Conservation (phyloP, 64 coral and sea anemone species). For the Cladopsammia gracilis region DNA sequence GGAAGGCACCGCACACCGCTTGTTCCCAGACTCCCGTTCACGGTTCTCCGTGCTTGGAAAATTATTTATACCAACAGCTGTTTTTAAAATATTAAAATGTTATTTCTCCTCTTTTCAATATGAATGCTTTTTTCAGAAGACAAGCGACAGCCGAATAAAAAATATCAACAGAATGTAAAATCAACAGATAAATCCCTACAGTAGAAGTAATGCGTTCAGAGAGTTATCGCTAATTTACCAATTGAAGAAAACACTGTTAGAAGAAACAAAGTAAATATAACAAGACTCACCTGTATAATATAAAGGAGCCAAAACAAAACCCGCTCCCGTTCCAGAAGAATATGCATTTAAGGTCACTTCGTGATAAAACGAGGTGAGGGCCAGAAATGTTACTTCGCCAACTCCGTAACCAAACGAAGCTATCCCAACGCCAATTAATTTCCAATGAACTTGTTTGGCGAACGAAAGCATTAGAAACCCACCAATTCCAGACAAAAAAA, state of each 20-base stretch:
- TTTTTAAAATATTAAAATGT: too few species aligned
- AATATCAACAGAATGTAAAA: too few species aligned
- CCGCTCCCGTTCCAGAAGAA: conserved; percentile 74
- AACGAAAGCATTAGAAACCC: conserved; percentile 82
- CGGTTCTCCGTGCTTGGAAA: too few species aligned
- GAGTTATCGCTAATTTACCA: too few species aligned
- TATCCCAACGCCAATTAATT: conserved; percentile 81
- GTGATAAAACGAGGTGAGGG: conserved; percentile 85
- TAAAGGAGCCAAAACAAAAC: conserved; percentile 79
- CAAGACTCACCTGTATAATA: conserved; percentile 83
- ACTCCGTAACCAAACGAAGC: conserved; percentile 88
- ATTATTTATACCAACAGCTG: too few species aligned
- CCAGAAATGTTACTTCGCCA: conserved; percentile 87
- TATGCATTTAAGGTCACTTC: conserved; percentile 72
- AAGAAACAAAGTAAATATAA: background rate
- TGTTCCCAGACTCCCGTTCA: too few species aligned
- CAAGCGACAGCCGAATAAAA: too few species aligned
- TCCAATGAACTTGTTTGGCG: conserved; percentile 81
- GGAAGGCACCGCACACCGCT: too few species aligned
- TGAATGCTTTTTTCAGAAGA: too few species aligned
- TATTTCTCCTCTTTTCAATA: too few species aligned
- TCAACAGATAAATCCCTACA: too few species aligned
- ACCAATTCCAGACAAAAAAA: conserved; percentile 77
- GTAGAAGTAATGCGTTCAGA: too few species aligned
- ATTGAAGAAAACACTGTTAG: background rate